phyloP scores from a whole-genome alignment of 92 coral and sea anemone species.

The Epizoanthus stellaris region DNA sequence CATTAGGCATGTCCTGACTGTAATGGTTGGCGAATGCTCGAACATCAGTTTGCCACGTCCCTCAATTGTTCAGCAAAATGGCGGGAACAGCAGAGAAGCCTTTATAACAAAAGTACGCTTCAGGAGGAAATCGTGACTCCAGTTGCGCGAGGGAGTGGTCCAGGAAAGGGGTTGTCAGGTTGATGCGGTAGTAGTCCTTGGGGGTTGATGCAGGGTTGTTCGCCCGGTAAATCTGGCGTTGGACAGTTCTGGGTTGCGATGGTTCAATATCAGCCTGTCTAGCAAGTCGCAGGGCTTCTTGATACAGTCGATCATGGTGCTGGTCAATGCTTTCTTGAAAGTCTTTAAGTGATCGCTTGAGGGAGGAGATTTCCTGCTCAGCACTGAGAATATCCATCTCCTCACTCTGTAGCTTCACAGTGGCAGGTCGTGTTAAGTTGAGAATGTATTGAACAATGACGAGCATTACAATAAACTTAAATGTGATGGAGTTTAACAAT shows the following conservation, averaged over 20 bases:
- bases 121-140: constrained; percentile 59
- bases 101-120: constrained; percentile 57
- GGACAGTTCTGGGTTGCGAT: constrained; percentile 41
- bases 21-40: constrained; percentile 44
- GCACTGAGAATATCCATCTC: constrained; percentile 57
- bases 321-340: constrained; percentile 45
- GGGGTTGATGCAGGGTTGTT: constrained; percentile 58
- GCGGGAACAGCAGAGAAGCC: constrained; percentile 64
- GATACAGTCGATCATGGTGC: constrained; percentile 51
- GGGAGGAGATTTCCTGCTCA: constrained; percentile 24
- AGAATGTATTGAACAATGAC: too few species aligned
- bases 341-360: neutral
- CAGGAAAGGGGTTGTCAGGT: constrained; percentile 57
- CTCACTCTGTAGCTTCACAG: constrained; percentile 35
- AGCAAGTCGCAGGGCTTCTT: constrained; percentile 61
- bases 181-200: constrained; percentile 59
- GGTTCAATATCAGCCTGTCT: constrained; percentile 60
- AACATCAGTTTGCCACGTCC: constrained; percentile 50
- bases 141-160: constrained; percentile 64
- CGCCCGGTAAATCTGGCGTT: constrained; percentile 52
- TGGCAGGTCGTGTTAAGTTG: too few species aligned
- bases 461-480: too few species aligned
- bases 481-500: too few species aligned
- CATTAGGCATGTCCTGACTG: constrained; percentile 45
- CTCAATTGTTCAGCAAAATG: constrained; percentile 45